Evolutionary conservation across 2,888 invertebrate species (phyloP).

Genomic region (Sepioteuthis lessoniana): DNA sequence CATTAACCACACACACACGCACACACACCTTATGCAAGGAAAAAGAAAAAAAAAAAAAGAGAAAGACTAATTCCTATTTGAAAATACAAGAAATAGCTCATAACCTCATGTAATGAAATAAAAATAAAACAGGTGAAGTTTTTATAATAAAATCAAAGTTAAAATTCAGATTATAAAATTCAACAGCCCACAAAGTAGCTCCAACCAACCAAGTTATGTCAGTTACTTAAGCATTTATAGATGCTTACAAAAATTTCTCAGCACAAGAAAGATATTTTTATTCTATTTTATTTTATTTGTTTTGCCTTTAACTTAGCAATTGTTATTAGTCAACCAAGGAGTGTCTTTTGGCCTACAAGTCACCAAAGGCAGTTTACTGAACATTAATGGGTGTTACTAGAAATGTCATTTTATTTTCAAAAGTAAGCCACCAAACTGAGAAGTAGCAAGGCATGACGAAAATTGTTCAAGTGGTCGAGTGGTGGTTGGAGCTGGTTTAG

Average conservation of each 20-base stretch:
- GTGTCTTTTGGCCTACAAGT: not conserved
- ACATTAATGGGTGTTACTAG: not conserved
- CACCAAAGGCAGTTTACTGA: not conserved
- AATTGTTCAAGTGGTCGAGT: too few relatives aligned
- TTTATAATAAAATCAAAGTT: not conserved
- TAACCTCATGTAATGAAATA: too few relatives aligned
- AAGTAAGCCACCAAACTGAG: too few relatives aligned
- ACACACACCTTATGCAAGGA: too few relatives aligned
- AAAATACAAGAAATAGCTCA: too few relatives aligned
- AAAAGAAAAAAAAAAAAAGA: too few relatives aligned
- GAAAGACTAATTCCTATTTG: not conserved
- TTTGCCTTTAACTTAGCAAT: not conserved
- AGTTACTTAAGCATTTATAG: not conserved
- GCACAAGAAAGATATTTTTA: not conserved
- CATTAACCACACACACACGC: too few relatives aligned
- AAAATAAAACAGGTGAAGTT: not conserved
- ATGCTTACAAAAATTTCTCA: not conserved
- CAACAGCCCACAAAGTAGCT: not conserved
- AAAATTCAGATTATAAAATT: not conserved
- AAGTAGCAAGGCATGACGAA: too few relatives aligned
- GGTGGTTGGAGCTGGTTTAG: too few relatives aligned
- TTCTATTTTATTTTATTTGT: not conserved
- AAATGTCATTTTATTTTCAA: not conserved
- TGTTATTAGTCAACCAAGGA: not conserved
- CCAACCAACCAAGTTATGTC: not conserved